Evolutionary conservation across 23 tunicate genomes (phyloP).

Genomic region (Aplidium turbinatum): DNA sequence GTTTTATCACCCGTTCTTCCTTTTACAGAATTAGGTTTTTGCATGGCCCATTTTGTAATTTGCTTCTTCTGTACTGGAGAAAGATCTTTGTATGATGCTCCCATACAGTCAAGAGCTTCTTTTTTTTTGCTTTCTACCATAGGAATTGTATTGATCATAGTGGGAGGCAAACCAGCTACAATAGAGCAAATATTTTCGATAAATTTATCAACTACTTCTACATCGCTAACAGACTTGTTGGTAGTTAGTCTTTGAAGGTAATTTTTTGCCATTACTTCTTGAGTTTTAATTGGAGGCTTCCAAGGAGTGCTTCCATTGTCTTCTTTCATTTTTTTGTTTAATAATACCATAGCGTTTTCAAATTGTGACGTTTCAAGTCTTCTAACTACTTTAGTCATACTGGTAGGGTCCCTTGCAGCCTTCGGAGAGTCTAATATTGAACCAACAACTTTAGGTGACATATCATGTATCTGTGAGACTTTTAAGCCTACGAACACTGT

Average conservation of each 20-base stretch:
- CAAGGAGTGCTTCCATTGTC: too few relatives aligned
- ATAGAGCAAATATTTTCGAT: slow-evolving; percentile 18
- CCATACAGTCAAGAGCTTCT: slow-evolving; percentile 18
- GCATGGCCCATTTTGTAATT: slow-evolving; percentile 19
- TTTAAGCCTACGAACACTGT: slow-evolving; percentile 25
- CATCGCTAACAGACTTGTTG: not conserved
- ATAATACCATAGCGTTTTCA: slow-evolving; percentile 37
- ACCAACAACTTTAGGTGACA: slow-evolving; percentile 37
- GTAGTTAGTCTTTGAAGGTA: not conserved
- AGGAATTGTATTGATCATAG: slow-evolving; percentile 7
- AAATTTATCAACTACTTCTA: slow-evolving; percentile 8
- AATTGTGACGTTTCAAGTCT: slow-evolving; percentile 36
- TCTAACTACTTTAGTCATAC: slow-evolving; percentile 31
- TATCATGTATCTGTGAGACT: slow-evolving; percentile 31
- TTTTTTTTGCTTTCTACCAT: slow-evolving; percentile 6
- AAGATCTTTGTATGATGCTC: slow-evolving; percentile 6
- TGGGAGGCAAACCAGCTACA: slow-evolving; percentile 36
- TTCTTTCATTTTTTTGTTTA: too few relatives aligned
- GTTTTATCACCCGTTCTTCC: too few relatives aligned
- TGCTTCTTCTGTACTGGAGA: slow-evolving; percentile 2
- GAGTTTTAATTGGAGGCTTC: slow-evolving; percentile 21
- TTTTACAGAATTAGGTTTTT: too few relatives aligned
- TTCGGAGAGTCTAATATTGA: slow-evolving; percentile 52
- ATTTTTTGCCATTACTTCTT: slow-evolving; percentile 10
- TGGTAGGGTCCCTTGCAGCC: slow-evolving; percentile 49